Evolutionary conservation across 2,113 vertebrate species (phyloP).

Genomic region (Gymnobelideus leadbeateri): DNA sequence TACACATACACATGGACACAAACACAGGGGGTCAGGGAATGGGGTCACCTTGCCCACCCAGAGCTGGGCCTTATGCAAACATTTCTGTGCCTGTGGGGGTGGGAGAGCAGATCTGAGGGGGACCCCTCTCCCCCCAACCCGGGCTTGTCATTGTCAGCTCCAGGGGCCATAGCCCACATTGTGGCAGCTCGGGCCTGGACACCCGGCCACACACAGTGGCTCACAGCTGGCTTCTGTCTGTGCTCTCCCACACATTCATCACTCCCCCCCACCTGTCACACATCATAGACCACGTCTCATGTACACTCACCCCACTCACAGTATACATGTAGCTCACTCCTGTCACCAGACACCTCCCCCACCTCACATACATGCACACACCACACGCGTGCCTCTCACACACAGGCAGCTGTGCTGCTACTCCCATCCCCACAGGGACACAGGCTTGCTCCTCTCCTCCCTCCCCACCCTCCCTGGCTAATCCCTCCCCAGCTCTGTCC

Average conservation of each 20-base stretch:
- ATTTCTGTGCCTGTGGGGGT: slow-evolving; percentile 77
- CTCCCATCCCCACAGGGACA: slow-evolving; percentile 72
- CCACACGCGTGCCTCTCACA: slow-evolving; percentile 73
- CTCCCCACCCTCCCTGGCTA: background rate
- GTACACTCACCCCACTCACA: background rate
- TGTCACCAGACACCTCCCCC: background rate
- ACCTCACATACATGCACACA: slow-evolving; percentile 65
- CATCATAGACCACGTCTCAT: slow-evolving; percentile 56
- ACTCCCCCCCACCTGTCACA: slow-evolving; percentile 29
- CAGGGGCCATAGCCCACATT: slow-evolving; percentile 55
- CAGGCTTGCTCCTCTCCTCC: slow-evolving; percentile 47
- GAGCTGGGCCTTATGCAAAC: slow-evolving; percentile 80
- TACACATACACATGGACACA: slow-evolving; percentile 68
- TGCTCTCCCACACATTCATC: slow-evolving; percentile 62
- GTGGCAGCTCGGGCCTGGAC: too few relatives aligned
- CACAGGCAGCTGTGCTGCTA: slow-evolving; percentile 47
- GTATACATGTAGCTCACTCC: background rate
- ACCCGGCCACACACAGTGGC: too few relatives aligned
- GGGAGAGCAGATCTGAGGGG: slow-evolving; percentile 62
- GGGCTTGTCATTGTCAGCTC: background rate
- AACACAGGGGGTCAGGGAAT: slow-evolving; percentile 44
- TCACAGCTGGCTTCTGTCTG: background rate
- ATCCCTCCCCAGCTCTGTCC: too few relatives aligned
- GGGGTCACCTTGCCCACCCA: slow-evolving; percentile 58
- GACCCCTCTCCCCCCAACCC: slow-evolving; percentile 31